Evolutionary conservation across 2,888 invertebrate species (phyloP).

Genomic region (Laspeyria flexula): DNA sequence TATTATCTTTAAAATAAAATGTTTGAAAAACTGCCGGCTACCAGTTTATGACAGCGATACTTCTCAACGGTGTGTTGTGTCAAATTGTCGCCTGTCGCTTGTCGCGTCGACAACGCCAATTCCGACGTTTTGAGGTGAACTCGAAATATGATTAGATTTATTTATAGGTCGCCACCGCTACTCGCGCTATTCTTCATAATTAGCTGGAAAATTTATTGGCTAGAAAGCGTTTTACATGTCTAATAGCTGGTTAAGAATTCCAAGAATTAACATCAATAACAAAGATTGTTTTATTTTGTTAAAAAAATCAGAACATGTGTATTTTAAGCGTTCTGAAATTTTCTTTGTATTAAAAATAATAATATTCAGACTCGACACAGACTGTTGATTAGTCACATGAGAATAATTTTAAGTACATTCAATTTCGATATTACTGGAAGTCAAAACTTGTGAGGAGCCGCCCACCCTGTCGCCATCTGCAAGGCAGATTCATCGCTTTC

Average conservation of each 20-base stretch:
- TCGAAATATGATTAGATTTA: slow-evolving; percentile 56
- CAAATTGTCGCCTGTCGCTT: slow-evolving; percentile 39
- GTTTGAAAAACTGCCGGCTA: not conserved
- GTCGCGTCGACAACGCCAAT: slow-evolving; percentile 45
- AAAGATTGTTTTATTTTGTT: slow-evolving; percentile 25
- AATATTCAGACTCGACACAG: slow-evolving; percentile 12
- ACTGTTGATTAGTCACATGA: slow-evolving; percentile 12
- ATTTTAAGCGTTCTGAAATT: slow-evolving; percentile 12
- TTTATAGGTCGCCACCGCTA: slow-evolving; percentile 44
- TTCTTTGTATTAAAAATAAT: slow-evolving; percentile 12
- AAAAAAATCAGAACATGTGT: slow-evolving; percentile 19
- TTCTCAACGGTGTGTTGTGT: slow-evolving; percentile 36
- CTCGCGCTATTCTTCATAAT: slow-evolving; percentile 48
- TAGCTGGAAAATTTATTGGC: slow-evolving; percentile 43
- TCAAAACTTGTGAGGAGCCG: slow-evolving; percentile 66
- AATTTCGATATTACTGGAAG: slow-evolving; percentile 69
- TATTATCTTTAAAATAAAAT: not conserved
- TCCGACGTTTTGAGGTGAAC: slow-evolving; percentile 64
- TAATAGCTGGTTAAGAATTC: slow-evolving; percentile 27
- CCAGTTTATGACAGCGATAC: slow-evolving; percentile 12
- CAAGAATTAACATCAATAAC: slow-evolving; percentile 15
- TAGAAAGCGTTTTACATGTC: slow-evolving; percentile 25
- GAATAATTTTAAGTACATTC: slow-evolving; percentile 24
- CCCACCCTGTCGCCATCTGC: slow-evolving; percentile 69
- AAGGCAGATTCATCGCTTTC: slow-evolving; percentile 69